Evolutionary conservation across 2,888 invertebrate genomes (phyloP).

Genomic region (Carcina quercana): DNA sequence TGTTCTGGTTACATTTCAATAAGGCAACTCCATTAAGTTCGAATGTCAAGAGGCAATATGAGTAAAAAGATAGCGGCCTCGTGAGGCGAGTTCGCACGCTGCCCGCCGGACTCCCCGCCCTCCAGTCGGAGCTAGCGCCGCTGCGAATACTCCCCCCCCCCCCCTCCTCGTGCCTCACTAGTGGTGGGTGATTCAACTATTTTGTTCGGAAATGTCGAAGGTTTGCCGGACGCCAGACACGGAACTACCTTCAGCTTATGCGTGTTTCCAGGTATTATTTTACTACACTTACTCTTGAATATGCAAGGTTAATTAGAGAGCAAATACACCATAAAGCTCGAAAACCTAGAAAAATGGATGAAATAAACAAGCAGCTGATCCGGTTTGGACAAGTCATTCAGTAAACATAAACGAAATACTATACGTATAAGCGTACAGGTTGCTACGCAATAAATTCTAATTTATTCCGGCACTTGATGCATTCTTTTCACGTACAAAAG

Average conservation of each 20-base stretch:
- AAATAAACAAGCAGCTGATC: too few species aligned
- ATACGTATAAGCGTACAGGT: too few species aligned
- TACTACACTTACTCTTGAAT: conserved; percentile 26
- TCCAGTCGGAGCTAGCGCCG: conserved; percentile 9
- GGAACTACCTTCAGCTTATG: conserved; percentile 65
- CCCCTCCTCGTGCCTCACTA: conserved; percentile 14
- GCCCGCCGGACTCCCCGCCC: conserved; percentile 19
- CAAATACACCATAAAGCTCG: too few species aligned
- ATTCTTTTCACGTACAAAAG: too few species aligned
- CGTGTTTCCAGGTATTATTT: conserved; percentile 62
- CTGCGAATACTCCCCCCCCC: conserved; percentile 8
- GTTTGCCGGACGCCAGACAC: conserved; percentile 70
- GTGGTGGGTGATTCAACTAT: conserved; percentile 46
- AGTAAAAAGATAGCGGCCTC: conserved; percentile 66
- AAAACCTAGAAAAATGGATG: too few species aligned
- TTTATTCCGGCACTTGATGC: too few species aligned
- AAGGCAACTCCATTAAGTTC: conserved; percentile 63
- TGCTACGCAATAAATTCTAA: too few species aligned
- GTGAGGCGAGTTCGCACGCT: conserved; percentile 49
- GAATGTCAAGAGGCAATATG: conserved; percentile 65
- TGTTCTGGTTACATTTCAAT: conserved; percentile 66
- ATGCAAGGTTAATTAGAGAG: too few species aligned
- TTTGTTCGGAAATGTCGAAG: conserved; percentile 66
- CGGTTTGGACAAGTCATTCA: too few species aligned
- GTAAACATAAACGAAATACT: too few species aligned